Base-by-base conservation (phyloP, 2,888 invertebrate species). In the Erebia palarica region DNA sequence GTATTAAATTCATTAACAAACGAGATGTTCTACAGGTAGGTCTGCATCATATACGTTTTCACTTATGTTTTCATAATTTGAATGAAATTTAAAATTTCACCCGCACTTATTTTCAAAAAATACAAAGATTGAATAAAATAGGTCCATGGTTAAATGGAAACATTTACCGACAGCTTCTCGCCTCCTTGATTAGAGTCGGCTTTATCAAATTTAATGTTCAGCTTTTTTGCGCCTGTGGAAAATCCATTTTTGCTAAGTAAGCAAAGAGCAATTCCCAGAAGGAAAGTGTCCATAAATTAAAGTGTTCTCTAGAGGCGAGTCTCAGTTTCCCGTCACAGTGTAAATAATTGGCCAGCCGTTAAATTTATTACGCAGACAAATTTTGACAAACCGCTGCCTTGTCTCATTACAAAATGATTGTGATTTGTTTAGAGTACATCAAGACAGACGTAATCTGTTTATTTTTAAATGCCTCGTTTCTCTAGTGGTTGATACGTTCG, bases 271-370 rank as follows among this genome's bases (percentile, higher is more conserved):
- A 84, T 83, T 80, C 81, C 82, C 79, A 77, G 73, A 76, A 80
- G 80, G 81, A 86, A 87, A 87, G 83, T 85, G 82, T 85, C 82
- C 86, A 90, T 90, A 90, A 91, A 89, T 91, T 89, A 89, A 83
- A 84, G 79, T 82, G 82, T 81, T 81, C 86, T 84, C 81, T 75
- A 79, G 84, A 84, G 84, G 80, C 84, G 81, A 83, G 86, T 86
- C 84, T 86, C 87, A 84, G 86, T 84, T 86, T 82, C 84, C 86
- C 84, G 87, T 87, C 86, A 84, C 82, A 79, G 81, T 82, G 84
- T 90, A 88, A 90, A 89, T 91, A 90, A 90, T 89, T 89, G 88
- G 88, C 79, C 80, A 79, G 77, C 68, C 84, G 80, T 82, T 81
- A 85, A 85, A 89, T 89, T 89, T 90, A 89, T 90, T 85, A 86